Base-by-base conservation (phyloP, 2,113 vertebrate species). In the Chiloscyllium plagiosum region DNA sequence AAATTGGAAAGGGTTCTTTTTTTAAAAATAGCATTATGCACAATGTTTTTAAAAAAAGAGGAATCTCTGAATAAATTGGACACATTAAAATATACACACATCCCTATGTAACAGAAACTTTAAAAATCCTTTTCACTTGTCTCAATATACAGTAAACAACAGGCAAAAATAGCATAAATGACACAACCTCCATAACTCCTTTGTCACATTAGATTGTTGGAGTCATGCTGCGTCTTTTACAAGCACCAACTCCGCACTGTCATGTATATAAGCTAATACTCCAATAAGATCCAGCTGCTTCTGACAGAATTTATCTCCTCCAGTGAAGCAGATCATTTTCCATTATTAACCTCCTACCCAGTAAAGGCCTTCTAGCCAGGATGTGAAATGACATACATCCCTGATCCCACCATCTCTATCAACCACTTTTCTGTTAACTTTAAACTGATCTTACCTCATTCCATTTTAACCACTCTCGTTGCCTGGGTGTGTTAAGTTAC, bases 301-400 rank as follows among this genome's bases (percentile, higher is more conserved):
- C 97, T 96, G 96, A 97, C 96, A 97, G 96, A 97, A 97, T 97
- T 97, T 96, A 97, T 97, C 96, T 97, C 97, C 97, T 97, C 97
- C 97, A 97, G 95, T 96, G 97, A 98, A 97, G 97, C 96, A 97
- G 96, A 97, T 97, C 96, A 97, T 97, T 98, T 97, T 97, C 97
- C 97, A 97, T 97, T 97, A 97, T 97, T 98, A 97, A 97, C 96
- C 97, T 97, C 97, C 96, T 97, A 96, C 96, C 96, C 90, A 96
- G 96, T 96, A 96, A 97, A 96, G 96, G 68, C 96, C 95, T 96
- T 96, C 94, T 97, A 97, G 96, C 97, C 97, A 97, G 96, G 96
- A 97, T 96, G 96, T 96, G 96, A 97, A 97, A 98, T 98, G 97
- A 96, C 97, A 97, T 97, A 96, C 96, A 97, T 94, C 87, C 96